A percentile compares a stretch with the other conserved stretches of the same genome.
These are phyloP conservation scores for Leucophenga montana DNA, from an alignment of 2,888 invertebrate species.

Conservation along the genomic window DNA sequence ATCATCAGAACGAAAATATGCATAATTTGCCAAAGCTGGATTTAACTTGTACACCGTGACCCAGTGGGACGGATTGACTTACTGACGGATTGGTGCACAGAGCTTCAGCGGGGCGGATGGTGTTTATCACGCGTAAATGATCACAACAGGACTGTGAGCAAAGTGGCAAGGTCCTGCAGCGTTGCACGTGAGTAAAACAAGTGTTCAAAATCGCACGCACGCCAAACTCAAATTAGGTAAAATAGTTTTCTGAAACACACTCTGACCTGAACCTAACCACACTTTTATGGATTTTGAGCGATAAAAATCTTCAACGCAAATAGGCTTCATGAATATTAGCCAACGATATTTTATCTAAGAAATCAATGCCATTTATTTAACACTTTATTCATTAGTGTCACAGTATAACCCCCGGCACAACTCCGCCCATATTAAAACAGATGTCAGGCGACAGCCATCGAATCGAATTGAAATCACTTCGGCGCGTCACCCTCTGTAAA, in stretches of 20 bases:
- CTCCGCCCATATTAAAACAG: slow-evolving; percentile 6
- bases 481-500: not conserved
- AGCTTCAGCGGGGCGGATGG: slow-evolving; percentile 6
- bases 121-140: slow-evolving; percentile 46
- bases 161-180: slow-evolving; percentile 22
- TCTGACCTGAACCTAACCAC: not conserved
- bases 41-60: slow-evolving; percentile 24
- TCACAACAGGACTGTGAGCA: slow-evolving; percentile 48
- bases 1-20: slow-evolving; percentile 10
- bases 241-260: not conserved
- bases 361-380: slow-evolving; percentile 16
- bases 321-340: too few relatives aligned
- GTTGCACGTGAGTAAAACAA: slow-evolving; percentile 45
- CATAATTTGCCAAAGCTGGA: slow-evolving; percentile 25
- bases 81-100: not conserved
- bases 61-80: slow-evolving; percentile 6
- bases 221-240: slow-evolving; percentile 51
- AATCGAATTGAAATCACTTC: not conserved
- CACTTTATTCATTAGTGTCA: slow-evolving; percentile 27
- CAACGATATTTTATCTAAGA: not conserved
- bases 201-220: slow-evolving; percentile 61
- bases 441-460: not conserved
- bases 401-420: not conserved
- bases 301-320: not conserved
- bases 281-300: not conserved